Evolutionary conservation across 2,888 invertebrate species (phyloP), one percentile per base, ranked within the genome.

Genomic region (Nezara viridula): DNA sequence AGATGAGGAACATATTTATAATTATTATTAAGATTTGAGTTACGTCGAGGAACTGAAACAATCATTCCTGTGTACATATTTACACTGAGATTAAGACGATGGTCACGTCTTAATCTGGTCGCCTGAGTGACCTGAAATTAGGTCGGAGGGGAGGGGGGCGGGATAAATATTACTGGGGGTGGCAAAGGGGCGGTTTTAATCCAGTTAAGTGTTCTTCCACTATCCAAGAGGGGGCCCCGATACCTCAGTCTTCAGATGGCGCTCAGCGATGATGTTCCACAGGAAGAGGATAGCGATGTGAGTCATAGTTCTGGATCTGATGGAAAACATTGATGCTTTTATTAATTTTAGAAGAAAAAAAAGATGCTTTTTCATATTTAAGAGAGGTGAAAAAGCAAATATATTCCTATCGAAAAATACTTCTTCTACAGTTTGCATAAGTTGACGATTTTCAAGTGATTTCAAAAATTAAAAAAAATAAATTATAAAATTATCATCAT

Each of bases 111-210:
- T 73, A 73, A 73, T 73, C 66, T 73, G 66, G 66, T 73, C 81
- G 44, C 81, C 81, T 40, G 44, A 47, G 40, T 81, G 81, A 81
- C 44, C 81, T 81, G 81, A 44, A 81, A 81, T 81, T 81, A 81
- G 81, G 81, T 81, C 81, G 81, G 81, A 12, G 6, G 40, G 19
- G 44, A 44, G 44, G n/a, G 81, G 14, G 77, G 77, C 3, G 44
- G 47, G 81, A 81, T 81, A 81, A 81, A 81, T 81, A 81, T 81
- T 81, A 44, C 44, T 24, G 44, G 81, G 40, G 81, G 81, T 40
- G 81, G 81, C 44, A n/a, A 81, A 81, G 81, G 81, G 81, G 81
- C 81, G 81, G 81, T 81, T 81, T 81, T 81, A 81, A 81, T 81
- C 81, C 81, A 81, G 44, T 81, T 81, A 81, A 81, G 81, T 81